Base-by-base conservation (phyloP, 2,888 invertebrate species). In the Mesorhabditis belari region DNA sequence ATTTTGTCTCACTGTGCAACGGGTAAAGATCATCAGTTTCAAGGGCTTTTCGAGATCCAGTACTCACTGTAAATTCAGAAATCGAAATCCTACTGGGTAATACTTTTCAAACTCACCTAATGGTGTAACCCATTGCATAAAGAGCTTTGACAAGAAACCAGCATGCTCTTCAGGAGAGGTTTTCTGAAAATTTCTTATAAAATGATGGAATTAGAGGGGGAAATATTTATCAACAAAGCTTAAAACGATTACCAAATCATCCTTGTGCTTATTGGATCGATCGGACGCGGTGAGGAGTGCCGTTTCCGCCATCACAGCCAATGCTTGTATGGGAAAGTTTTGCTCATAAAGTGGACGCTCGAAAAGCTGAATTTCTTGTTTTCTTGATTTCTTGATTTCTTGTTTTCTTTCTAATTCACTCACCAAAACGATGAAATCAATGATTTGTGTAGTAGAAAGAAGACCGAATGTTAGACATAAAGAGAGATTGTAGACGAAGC, bases 11-110 rank as follows among this genome's bases (percentile, higher is more conserved):
- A 27, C 56, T n/a, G 23, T 55, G 58, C 35, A 68, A 44, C 24
- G 56, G 56, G 52, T 59, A 62, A 9, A 68, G 52, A 58, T 61
- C 63, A 5, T 62, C 62, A 28, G 55, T 21, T 24, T 25, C 58
- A 2, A 68, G 49, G n/a, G 64, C 44, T 27, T 58, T 28, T 19
- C 58, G 60, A 4, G 68, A 57, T 1, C 68, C 68, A n/a, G n/a
- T n/a, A 35, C 44, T 35, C 12, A 35, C 44, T 35, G 2, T 1
- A 35, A 35, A 35, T 9, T 12, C 17, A 35, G n/a, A n/a, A n/a
- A n/a, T n/a, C n/a, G n/a, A n/a, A n/a, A n/a, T n/a, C n/a, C n/a
- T n/a, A n/a, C n/a, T n/a, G n/a, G n/a, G n/a, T n/a, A n/a, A n/a
- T n/a, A n/a, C n/a, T n/a, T n/a, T n/a, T n/a, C n/a, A n/a, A n/a